phyloP scores from a whole-genome alignment of 2,113 vertebrate species.

The Sylvia atricapilla region DNA sequence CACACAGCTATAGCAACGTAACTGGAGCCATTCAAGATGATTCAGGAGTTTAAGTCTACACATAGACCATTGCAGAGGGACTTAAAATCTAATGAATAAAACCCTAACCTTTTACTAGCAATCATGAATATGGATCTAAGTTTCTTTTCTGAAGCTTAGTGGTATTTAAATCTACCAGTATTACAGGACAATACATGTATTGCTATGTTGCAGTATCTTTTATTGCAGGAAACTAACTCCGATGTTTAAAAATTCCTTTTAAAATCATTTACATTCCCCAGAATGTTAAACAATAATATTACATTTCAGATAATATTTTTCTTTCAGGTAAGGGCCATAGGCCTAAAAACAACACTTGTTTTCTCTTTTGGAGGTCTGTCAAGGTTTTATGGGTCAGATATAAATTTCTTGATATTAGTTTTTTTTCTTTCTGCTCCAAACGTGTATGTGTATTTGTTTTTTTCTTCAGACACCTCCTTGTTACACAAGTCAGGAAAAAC shows the following conservation, averaged over 20 bases:
- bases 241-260: background rate
- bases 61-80: background rate
- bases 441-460: background rate
- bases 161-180: background rate
- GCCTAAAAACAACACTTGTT: background rate
- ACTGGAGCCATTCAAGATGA: background rate
- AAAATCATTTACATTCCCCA: background rate
- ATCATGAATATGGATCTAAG: background rate
- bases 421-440: background rate
- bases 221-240: background rate
- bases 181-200: background rate
- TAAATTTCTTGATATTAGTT: background rate
- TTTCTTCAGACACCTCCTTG: background rate
- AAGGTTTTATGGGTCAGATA: background rate
- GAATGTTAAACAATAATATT: background rate
- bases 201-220: background rate
- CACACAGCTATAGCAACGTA: fast-evolving
- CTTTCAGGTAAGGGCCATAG: background rate
- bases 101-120: background rate
- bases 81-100: background rate
- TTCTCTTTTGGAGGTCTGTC: background rate
- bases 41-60: background rate
- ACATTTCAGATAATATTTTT: background rate
- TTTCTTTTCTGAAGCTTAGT: background rate
- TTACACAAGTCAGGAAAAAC: background rate